Percentiles rank a stretch among this genome's conserved stretches.
These are phyloP conservation scores for Caenorhabditis angaria DNA, from an alignment of 2,888 invertebrate species.

Conservation along the genomic window DNA sequence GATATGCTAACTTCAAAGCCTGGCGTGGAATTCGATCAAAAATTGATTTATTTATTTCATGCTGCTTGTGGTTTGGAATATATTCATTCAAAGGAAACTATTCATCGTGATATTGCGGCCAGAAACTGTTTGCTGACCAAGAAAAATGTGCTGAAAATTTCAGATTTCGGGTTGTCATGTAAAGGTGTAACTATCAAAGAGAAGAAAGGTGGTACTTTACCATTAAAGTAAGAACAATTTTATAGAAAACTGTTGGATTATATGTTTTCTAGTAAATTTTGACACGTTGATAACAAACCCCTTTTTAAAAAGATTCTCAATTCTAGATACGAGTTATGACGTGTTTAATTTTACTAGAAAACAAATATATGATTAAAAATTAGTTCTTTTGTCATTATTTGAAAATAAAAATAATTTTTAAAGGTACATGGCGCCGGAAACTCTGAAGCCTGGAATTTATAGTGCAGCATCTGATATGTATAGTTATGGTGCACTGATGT, in stretches of 20 bases:
- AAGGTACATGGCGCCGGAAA: constrained; percentile 41
- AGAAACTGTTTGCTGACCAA: constrained; percentile 23
- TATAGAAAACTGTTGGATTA: no score
- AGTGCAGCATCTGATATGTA: constrained; percentile 34
- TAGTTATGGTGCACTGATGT: constrained; percentile 8
- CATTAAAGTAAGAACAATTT: constrained; percentile 19
- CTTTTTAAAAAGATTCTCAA: no score
- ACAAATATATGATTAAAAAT: no score
- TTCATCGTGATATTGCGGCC: constrained; percentile 48
- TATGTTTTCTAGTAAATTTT: no score
- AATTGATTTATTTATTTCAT: constrained; percentile 39
- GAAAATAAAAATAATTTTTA: background rate
- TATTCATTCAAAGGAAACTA: constrained; percentile 40
- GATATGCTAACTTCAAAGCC: constrained; percentile 14
- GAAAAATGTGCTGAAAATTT: constrained; percentile 25
- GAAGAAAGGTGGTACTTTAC: constrained; percentile 28
- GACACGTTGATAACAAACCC: no score
- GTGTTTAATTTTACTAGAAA: no score
- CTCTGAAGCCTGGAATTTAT: constrained; percentile 30
- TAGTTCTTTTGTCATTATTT: no score
- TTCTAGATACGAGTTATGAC: no score
- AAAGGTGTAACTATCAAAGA: constrained; percentile 35
- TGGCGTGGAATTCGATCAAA: constrained; percentile 22
- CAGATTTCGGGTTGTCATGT: constrained; percentile 53
- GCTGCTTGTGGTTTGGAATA: constrained; percentile 50